Percentiles rank a stretch among this genome's conserved stretches.
phyloP scores from a whole-genome alignment of 1,140 invertebrate species.

The Meloidogyne chitwoodi region DNA sequence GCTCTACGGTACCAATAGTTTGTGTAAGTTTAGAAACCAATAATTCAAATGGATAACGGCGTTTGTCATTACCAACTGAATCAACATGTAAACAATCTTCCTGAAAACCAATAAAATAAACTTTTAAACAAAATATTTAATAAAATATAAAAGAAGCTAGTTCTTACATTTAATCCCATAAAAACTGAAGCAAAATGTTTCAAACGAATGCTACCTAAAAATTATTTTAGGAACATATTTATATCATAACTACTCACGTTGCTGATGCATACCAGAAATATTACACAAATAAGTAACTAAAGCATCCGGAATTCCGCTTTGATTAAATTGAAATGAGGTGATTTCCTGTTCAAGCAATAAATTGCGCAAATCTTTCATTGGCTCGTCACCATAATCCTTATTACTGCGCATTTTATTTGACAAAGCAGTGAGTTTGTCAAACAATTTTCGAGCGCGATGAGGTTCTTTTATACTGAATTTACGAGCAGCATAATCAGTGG shows the following conservation, averaged over 20 bases:
- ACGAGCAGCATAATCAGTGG: background rate
- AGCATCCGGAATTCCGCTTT: constrained; percentile 49
- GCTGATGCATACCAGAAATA: background rate
- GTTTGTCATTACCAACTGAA: constrained; percentile 27
- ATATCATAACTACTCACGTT: constrained; percentile 16
- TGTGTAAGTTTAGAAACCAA: constrained; percentile 86
- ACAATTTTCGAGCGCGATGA: constrained; percentile 6
- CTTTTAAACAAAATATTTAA: too few relatives aligned
- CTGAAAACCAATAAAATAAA: background rate
- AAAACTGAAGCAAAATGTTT: constrained; percentile 49
- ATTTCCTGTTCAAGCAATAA: constrained; percentile 38
- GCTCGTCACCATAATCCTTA: constrained; percentile 39
- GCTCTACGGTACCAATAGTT: constrained; percentile 92
- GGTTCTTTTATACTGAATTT: constrained; percentile 26
- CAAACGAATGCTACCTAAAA: constrained; percentile 28
- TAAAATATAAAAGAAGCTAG: background rate
- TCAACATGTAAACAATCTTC: background rate
- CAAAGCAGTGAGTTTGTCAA: constrained; percentile 20
- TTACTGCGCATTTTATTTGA: constrained; percentile 8
- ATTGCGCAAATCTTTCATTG: constrained; percentile 32
- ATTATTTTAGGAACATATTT: background rate
- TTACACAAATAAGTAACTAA: constrained; percentile 43
- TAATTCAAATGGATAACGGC: constrained; percentile 69
- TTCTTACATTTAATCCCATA: constrained; percentile 31
- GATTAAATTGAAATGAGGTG: constrained; percentile 54